Base-by-base conservation (phyloP, 2,888 invertebrate species). In the Mellilla xanthometata region DNA sequence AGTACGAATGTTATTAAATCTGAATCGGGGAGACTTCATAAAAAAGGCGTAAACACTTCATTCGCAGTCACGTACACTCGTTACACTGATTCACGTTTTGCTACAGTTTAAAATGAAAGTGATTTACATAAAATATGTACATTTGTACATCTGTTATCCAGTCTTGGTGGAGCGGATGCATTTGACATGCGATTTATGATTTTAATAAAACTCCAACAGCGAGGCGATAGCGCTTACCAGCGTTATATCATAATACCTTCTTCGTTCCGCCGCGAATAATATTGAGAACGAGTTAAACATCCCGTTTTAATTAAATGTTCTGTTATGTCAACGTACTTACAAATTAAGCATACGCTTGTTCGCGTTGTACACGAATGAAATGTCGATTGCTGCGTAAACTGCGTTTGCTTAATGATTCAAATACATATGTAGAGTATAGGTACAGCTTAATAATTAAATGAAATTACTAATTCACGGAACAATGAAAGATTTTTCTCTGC, bases 101-200 rank as follows among this genome's bases (percentile, higher is more conserved):
- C 56, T 60, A 57, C 58, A 42, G 54, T 68, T 68, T 65, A 54
- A 65, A 72, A 72, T 60, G 65, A 62, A 65, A 60, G 62, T 72
- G 65, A 76, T 82, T 82, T 80, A 74, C 74, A 79, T 80, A 75
- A 79, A 76, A 69, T 71, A 54, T 53, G 42, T 50, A 81, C 76
- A 74, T 74, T 75, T 72, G 74, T 80, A 77, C 77, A 76, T 75
- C 75, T 76, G 75, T 72, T 76, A 76, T 77, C 73, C 75, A 73
- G 76, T 75, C 76, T 75, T 68, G 65, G 70, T 66, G 64, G 64
- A 75, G 72, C 85, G 81, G 82, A 78, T 89, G 88, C 79, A 80
- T 84, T 84, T 87, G 88, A 88, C 88, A 73, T 62, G 62, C 76
- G 81, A 88, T 89, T 89, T 89, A 89, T 88, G 78, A 84, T 84